Conservation (phyloP, 1,140 invertebrate species). For the Drosophila mojavensis region DNA sequence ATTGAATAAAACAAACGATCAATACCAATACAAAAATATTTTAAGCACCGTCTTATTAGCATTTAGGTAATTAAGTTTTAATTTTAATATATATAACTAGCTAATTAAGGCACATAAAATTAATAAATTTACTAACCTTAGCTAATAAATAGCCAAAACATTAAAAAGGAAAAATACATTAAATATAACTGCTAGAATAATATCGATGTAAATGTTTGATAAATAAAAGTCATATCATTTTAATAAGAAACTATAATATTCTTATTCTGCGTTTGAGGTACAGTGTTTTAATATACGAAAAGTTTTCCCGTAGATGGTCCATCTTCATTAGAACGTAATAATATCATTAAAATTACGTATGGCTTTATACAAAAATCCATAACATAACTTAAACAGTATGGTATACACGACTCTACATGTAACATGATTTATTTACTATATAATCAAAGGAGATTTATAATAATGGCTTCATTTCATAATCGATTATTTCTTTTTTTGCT, state of each 20-base stretch:
- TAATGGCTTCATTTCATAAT: background rate
- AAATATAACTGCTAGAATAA: slow-evolving; percentile 32
- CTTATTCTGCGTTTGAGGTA: background rate
- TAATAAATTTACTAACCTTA: slow-evolving; percentile 25
- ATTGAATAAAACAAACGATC: slow-evolving; percentile 9
- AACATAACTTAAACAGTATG: too few species aligned
- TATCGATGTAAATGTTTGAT: slow-evolving; percentile 51
- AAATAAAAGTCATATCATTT: slow-evolving; percentile 54
- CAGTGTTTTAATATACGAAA: too few species aligned
- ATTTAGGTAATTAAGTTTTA: background rate
- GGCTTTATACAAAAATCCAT: too few species aligned
- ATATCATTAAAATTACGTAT: too few species aligned
- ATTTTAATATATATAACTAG: slow-evolving; percentile 1
- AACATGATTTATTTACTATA: background rate
- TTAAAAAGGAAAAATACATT: slow-evolving; percentile 11
- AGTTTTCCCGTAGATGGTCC: too few species aligned
- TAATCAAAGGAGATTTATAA: background rate
- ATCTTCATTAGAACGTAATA: too few species aligned
- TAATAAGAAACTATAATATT: slow-evolving; percentile 20
- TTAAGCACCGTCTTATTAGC: slow-evolving; percentile 35
- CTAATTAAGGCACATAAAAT: slow-evolving; percentile 27
- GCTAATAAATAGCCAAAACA: slow-evolving; percentile 28
- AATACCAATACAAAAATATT: slow-evolving; percentile 14
- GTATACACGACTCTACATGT: too few species aligned
- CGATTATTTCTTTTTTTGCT: slow-evolving; percentile 34